Percentiles rank a stretch among this genome's conserved stretches.
Conservation (phyloP, 2,113 vertebrate species). For the Etia nguti region DNA sequence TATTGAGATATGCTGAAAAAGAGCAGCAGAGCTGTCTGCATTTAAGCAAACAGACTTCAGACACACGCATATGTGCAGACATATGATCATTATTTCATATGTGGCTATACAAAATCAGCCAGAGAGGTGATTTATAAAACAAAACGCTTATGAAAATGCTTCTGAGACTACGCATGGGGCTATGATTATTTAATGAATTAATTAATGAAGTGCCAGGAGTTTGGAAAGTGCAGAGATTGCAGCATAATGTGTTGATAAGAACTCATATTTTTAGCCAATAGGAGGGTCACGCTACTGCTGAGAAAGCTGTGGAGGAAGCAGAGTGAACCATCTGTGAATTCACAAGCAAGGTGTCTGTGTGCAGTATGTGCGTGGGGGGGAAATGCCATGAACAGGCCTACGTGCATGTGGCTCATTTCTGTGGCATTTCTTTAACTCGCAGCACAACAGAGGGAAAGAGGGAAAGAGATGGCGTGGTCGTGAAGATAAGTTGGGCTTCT, state of each 20-base stretch:
- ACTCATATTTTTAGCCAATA: conserved; percentile 18
- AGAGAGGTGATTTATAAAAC: background rate
- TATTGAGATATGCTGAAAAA: background rate
- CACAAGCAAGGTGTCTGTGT: conserved; percentile 20
- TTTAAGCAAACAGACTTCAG: background rate
- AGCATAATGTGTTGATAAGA: conserved; percentile 22
- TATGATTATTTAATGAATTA: background rate
- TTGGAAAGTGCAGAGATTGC: conserved; percentile 7
- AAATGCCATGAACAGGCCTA: conserved; percentile 18
- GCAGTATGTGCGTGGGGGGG: conserved; percentile 32
- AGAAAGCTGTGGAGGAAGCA: conserved; percentile 48
- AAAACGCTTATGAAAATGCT: background rate
- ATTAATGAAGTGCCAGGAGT: conserved; percentile 7
- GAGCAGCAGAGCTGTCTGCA: background rate
- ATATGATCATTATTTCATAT: background rate
- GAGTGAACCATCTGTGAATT: conserved; percentile 59
- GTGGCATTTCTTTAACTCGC: conserved; percentile 18
- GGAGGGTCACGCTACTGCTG: conserved; percentile 30
- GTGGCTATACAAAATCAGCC: background rate
- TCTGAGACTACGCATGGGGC: background rate
- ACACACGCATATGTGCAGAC: background rate
- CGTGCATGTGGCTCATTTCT: conserved; percentile 34
- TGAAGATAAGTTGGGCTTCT: background rate
- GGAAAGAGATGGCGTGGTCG: background rate
- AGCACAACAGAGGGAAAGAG: background rate